Evolutionary conservation across 2,797 vertebrate genomes (phyloP), one percentile per base, ranked within the genome.

Genomic region (Menidia menidia): DNA sequence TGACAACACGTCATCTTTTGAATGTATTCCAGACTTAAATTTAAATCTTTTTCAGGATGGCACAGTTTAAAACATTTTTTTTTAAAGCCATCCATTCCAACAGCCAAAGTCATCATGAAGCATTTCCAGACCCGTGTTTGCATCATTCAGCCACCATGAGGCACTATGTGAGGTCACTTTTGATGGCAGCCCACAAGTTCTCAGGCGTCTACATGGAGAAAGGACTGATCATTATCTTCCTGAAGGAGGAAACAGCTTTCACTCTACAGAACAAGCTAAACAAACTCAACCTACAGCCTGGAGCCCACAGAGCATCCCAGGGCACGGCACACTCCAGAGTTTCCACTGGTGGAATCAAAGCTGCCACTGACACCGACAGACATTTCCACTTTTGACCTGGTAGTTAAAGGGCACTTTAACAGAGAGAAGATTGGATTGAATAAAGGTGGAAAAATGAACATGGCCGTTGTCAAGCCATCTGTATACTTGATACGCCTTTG

Each of bases 201-300:
- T 71, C 35, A 16, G 61, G 69, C 48, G 3, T 65, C 71, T n/a
- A 64, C 71, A 41, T 73, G 55, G 73, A 66, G 71, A 69, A 73
- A 43, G 55, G 77, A 70, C 59, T 44, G 82, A 81, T 82, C 82
- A 79, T 80, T 77, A 58, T 84, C 89, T 93, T 92, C 91, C 91
- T 92, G 91, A 77, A 60, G 79, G 84, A 89, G 91, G 92, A 94
- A 93, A 79, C 87, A 84, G 87, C 90, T 92, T 90, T 92, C 81
- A 84, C 74, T 87, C 59, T 56, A 83, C 78, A 80, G 80, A 86
- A 48, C 76, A 89, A 90, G 85, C 82, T 88, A 90, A 92, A 93
- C 85, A 93, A 89, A 90, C 84, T 73, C 50, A 48, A 71, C 82
- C 65, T 73, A 74, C 56, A 64, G 75, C 56, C 73, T 72, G 74